Evolutionary conservation across 1,140 invertebrate genomes (phyloP), one percentile per base, ranked within the genome.

Genomic region (Bombus impatiens): DNA sequence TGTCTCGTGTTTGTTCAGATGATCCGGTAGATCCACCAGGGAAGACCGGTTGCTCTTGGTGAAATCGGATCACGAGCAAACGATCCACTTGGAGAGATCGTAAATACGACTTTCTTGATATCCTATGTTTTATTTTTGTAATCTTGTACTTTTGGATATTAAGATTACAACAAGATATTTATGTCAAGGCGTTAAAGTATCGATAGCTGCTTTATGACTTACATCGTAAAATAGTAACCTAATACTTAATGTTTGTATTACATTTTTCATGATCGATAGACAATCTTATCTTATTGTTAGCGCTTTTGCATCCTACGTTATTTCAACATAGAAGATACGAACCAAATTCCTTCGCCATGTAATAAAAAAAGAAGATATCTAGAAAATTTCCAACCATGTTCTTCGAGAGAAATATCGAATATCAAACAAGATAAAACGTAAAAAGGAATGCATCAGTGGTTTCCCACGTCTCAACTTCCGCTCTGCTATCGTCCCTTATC

Each of bases 391-490:
- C 18, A 8, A 53, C 8, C 53, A 44, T 8, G 3, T 57, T 25
- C n/a, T 44, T 65, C 40, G 3, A 76, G 59, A 32, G 18, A n/a
- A 72, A n/a, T 76, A 67, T 83, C 72, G 82, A 53, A 74, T 28
- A 42, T 28, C 65, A 80, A 80, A 80, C 65, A 80, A 80, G 78
- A 80, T 70, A 80, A 40, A 47, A 65, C 2, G 57, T 25, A 37
- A 70, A 37, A 65, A 18, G 35, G 22, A 42, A n/a, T 28, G 25
- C 35, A 25, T 3, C 18, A 2, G 13, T 15, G 8, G n/a, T 79
- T 68, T 79, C 78, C 25, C 78, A 80, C 78, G 65, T 53, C 44
- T 32, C 32, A 53, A 57, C 44, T 76, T 76, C 74, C 74, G 74
- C 35, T 32, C 32, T 6, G 44, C 12, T 65, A 35, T 79, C 62